Evolutionary conservation across 2,888 invertebrate species (phyloP), one percentile per base, ranked within the genome.

Genomic region (Philonicus albiceps): DNA sequence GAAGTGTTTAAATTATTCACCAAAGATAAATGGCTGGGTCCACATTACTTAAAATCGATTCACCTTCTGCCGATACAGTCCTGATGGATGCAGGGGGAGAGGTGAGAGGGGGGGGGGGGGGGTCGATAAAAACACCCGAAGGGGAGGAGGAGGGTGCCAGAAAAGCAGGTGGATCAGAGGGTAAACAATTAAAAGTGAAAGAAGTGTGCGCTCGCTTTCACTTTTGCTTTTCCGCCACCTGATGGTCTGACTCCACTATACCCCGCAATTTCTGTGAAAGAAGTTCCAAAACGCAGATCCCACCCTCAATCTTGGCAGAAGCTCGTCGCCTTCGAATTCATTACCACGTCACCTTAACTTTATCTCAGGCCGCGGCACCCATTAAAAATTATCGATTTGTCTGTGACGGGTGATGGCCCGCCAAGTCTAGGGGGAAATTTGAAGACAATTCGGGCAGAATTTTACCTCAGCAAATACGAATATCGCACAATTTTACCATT

Each of bases 311-410:
- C 72, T 80, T 80, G 37, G 19, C 72, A 83, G 86, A 84, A 74
- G 74, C 43, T 16, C 72, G 73, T 73, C 40, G 86, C 74, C 87
- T 85, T 83, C 81, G 86, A 87, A 87, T 87, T 87, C 87, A 87
- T 87, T 87, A 86, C 76, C 87, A 76, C 83, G 75, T 83, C 85
- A 83, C 55, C 85, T 43, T 85, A 64, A 87, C 85, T 87, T 87
- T 85, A 87, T 86, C 86, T 86, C 87, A 87, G 85, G 49, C 87
- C 85, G 80, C 81, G 85, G 64, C 85, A 75, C 85, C 87, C 85
- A 86, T 87, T 86, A 87, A 87, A 87, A 86, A 86, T 87, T 87
- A 86, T 87, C 85, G 86, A 86, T 87, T 86, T 86, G 76, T 86
- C 72, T 76, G 22, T 64, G 53, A 22, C 31, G 31, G 53, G 27